Evolutionary conservation across 2,113 vertebrate species (phyloP).

Genomic region (Menura novaehollandiae): DNA sequence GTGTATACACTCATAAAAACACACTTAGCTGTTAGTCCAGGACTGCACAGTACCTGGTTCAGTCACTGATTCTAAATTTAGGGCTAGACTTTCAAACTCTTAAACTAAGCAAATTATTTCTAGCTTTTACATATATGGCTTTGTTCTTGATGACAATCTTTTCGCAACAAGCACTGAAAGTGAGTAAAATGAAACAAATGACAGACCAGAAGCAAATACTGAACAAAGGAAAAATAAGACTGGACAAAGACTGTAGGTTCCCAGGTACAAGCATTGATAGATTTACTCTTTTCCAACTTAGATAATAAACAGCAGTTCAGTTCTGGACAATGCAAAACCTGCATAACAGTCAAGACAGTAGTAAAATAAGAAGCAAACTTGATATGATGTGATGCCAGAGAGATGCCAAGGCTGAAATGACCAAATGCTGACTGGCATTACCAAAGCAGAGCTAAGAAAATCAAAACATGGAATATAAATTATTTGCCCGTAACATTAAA

Average conservation of each 20-base stretch:
- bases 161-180: not conserved
- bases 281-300: not conserved
- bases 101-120: not conserved
- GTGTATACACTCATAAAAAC: not conserved
- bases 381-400: not conserved
- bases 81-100: not conserved
- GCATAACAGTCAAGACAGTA: not conserved
- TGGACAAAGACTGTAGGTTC: not conserved
- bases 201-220: not conserved
- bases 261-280: not conserved
- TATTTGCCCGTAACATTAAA: not conserved
- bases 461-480: not conserved
- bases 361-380: not conserved
- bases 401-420: not conserved
- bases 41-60: not conserved
- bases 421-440: not conserved
- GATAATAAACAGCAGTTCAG: not conserved
- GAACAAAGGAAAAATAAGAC: not conserved
- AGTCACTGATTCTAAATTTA: not conserved
- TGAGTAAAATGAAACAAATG: not conserved
- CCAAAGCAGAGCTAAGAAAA: not conserved
- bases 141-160: not conserved
- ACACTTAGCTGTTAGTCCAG: not conserved
- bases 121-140: not conserved
- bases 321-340: not conserved